Evolutionary conservation across 2,888 invertebrate genomes (phyloP), one percentile per base, ranked within the genome.

Genomic region (Drosophila quinaria): DNA sequence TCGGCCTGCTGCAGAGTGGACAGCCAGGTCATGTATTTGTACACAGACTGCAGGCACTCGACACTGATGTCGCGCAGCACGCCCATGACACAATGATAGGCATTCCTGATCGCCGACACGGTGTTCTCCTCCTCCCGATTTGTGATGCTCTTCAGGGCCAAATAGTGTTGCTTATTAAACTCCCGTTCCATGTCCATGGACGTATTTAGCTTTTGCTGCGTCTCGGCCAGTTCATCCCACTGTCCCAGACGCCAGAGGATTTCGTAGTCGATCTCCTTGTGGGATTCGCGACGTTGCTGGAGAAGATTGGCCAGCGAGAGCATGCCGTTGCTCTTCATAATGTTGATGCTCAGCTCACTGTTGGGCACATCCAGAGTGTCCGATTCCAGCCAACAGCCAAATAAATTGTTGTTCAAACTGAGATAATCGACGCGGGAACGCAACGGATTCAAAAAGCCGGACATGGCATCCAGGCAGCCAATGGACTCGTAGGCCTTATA

Each of bases 41-140:
- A 97, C 9, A 97, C 93, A 82, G 95, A 96, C 86, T 96, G 95
- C 78, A 95, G 95, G 81, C 96, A 96, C 92, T 97, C 97, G 90
- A 97, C 94, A 90, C 96, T 97, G 0, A 95, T 94, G 78, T 95
- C 94, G 19, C 94, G 94, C 56, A 97, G 93, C 41, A 94, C 93
- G 64, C 94, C 93, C 0, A 95, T 93, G 0, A 96, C 93, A 39
- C 94, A 94, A 4, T 94, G 87, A 58, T 95, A 94, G 0, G 96
- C 96, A 71, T 93, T 93, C 46, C 94, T 93, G 17, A 96, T 91
- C 0, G 94, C 93, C 19, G 93, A 90, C n/a, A 93, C 89, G 8
- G 95, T 92, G 55, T 93, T 93, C 4, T 91, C 89, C 42, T 91
- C 87, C 78, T 95, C 94, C 9, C 92, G 91, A 67, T 94, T 94